phyloP scores from a whole-genome alignment of 1,140 invertebrate genomes.

The Drosophila kikkawai region DNA sequence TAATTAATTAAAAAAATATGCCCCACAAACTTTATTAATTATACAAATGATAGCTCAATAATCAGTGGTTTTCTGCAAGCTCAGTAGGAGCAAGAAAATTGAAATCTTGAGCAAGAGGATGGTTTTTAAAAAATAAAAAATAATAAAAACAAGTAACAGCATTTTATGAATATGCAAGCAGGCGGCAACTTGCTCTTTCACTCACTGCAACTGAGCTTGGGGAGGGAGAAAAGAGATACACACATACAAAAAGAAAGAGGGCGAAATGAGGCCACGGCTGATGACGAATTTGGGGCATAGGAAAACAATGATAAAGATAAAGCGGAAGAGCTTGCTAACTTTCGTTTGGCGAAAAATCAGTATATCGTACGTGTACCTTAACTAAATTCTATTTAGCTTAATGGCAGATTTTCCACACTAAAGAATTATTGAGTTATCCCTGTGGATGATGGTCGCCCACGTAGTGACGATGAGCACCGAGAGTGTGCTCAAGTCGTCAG shows the following conservation, averaged over 20 bases:
- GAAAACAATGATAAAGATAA: conserved; percentile 13
- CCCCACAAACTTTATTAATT: background rate
- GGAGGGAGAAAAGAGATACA: conserved; percentile 11
- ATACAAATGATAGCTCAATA: background rate
- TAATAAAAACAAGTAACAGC: conserved; percentile 53
- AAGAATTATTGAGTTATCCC: background rate
- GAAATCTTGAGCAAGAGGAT: background rate
- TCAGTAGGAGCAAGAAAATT: background rate
- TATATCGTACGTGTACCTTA: background rate
- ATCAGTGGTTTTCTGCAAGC: background rate
- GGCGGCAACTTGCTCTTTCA: conserved; percentile 12
- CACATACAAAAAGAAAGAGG: conserved; percentile 7
- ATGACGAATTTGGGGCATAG: conserved; percentile 65
- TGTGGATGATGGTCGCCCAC: background rate
- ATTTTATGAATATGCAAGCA: conserved; percentile 62
- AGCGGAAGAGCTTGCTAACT: conserved; percentile 41
- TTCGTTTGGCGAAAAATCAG: conserved; percentile 54
- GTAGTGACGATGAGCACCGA: background rate
- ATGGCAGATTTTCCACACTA: too few species aligned
- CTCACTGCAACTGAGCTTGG: conserved; percentile 36
- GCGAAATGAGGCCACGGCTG: conserved; percentile 71
- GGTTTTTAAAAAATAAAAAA: conserved; percentile 30
- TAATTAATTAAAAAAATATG: too few species aligned
- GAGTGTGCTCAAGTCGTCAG: background rate
- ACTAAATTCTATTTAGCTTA: background rate